Conservation (phyloP, 2,113 vertebrate genomes). For the Thunnus thynnus region DNA sequence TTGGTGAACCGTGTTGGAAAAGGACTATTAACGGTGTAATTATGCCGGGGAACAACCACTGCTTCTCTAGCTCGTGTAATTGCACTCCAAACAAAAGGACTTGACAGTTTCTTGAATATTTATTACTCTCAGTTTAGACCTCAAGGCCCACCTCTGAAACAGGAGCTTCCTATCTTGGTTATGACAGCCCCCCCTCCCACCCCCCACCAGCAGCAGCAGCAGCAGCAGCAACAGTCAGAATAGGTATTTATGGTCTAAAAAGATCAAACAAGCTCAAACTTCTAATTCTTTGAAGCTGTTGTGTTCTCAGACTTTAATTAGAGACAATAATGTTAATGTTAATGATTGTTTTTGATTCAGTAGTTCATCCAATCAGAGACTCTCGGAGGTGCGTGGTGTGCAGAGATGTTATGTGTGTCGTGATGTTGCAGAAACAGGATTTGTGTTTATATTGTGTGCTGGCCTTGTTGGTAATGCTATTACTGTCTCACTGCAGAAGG, state of each 20-base stretch:
- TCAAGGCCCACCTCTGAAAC: slow-evolving; percentile 39
- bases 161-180: slow-evolving; percentile 18
- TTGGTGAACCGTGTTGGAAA: background rate
- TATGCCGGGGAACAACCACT: slow-evolving; percentile 29
- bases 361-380: background rate
- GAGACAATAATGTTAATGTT: background rate
- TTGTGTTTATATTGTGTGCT: slow-evolving; percentile 56
- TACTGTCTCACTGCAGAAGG: slow-evolving; percentile 70
- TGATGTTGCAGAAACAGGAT: slow-evolving; percentile 42
- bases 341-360: slow-evolving; percentile 49
- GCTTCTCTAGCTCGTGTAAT: slow-evolving; percentile 30
- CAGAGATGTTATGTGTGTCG: background rate
- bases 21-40: slow-evolving; percentile 25
- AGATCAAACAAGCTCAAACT: slow-evolving; percentile 52
- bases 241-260: slow-evolving; percentile 49
- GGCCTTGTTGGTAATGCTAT: slow-evolving; percentile 61
- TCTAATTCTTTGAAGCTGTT: slow-evolving; percentile 37
- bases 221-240: slow-evolving; percentile 29
- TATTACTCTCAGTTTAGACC: slow-evolving; percentile 22
- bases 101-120: slow-evolving; percentile 55
- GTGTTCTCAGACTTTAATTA: slow-evolving; percentile 32
- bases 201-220: too few species aligned
- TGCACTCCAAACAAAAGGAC: slow-evolving; percentile 35
- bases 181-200: slow-evolving; percentile 3
- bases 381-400: background rate